phyloP scores from a whole-genome alignment of 2,888 invertebrate species.

The Osmoderma eremita region DNA sequence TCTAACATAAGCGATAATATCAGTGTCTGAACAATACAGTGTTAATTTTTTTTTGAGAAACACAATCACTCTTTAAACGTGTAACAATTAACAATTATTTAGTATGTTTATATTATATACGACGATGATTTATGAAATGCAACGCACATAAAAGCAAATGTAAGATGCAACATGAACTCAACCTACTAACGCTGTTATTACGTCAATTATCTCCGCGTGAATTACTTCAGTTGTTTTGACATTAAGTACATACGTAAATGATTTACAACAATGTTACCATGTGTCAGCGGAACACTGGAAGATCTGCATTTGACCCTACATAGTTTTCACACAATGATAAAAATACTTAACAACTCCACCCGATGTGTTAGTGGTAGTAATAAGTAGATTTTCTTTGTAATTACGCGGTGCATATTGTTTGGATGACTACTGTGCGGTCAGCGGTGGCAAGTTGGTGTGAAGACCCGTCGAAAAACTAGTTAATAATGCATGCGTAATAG shows the following conservation, averaged over 20 bases:
- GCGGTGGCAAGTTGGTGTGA: background rate
- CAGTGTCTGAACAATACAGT: too few relatives aligned
- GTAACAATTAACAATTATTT: too few relatives aligned
- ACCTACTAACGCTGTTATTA: too few relatives aligned
- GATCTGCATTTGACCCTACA: background rate
- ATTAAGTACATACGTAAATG: background rate
- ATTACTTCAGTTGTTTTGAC: constrained; percentile 1
- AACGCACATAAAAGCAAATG: too few relatives aligned
- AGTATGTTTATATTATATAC: too few relatives aligned
- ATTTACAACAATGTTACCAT: background rate
- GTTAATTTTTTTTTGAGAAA: too few relatives aligned
- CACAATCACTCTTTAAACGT: too few relatives aligned
- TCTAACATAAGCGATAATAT: too few relatives aligned
- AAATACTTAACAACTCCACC: background rate
- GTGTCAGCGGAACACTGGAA: background rate
- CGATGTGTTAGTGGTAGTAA: background rate
- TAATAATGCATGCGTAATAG: constrained; percentile 11
- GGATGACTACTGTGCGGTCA: background rate
- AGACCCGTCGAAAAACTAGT: background rate
- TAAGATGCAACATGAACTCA: too few relatives aligned
- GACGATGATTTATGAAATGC: too few relatives aligned
- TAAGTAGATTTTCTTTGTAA: constrained; percentile 17
- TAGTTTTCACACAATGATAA: background rate
- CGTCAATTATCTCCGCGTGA: background rate
- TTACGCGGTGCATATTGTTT: background rate